Evolutionary conservation across 2,888 invertebrate species (phyloP), one percentile per base, ranked within the genome.

Genomic region (Mechanitis mazaeus): DNA sequence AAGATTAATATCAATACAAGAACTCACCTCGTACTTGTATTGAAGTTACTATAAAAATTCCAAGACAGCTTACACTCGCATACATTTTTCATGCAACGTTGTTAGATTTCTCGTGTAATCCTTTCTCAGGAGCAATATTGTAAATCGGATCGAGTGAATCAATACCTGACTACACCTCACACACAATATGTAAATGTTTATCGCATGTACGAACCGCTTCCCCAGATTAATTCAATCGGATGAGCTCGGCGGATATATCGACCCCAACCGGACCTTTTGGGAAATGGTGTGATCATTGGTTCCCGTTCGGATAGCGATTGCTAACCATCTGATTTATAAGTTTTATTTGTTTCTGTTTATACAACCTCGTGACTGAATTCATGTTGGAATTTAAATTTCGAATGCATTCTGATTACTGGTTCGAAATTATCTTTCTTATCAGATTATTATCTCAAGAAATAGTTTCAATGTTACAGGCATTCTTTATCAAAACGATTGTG

Each of bases 151-250:
- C 64, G 47, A 53, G 55, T 63, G 63, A 70, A 67, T 70, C 68
- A 63, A 72, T 68, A 69, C 65, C 65, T 60, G 66, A 67, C 64
- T 62, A 65, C 64, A 64, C 59, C 56, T 58, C 64, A 64, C 60
- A 67, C 64, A 66, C 70, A 65, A 66, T 69, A 74, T 72, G 71
- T 72, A 73, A 71, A 72, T 72, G 70, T 66, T 78, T 76, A 80
- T 76, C 78, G 70, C 73, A 71, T 71, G 72, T 74, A 73, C 74
- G 72, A 71, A 72, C 75, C 61, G 61, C 62, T 62, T 64, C 80
- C 79, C 77, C 78, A 80, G 83, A 85, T 85, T 85, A 86, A 86
- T 87, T 85, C 81, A 84, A 84, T 86, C 84, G 84, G 83, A 85
- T 80, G 78, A 77, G 76, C 71, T 72, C 74, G 73, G 69, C 81